These are phyloP conservation scores for Bufo bufo DNA, from an alignment of 2,113 vertebrate species.

Conservation along the genomic window DNA sequence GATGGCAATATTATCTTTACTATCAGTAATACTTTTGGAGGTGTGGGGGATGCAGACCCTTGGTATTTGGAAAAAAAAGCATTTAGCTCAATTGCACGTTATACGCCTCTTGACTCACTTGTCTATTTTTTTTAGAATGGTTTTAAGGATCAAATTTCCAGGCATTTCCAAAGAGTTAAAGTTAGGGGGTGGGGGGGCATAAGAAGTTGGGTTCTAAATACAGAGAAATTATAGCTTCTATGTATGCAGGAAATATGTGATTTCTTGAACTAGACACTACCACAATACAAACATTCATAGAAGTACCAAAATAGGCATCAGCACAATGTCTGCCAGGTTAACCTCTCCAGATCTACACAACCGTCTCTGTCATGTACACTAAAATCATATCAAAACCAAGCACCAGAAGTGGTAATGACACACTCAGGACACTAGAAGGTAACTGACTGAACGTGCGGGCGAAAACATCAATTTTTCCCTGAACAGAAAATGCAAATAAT, in stretches of 20 bases:
- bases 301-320: background rate
- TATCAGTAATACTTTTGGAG: background rate
- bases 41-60: background rate
- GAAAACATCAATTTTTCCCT: too few species aligned
- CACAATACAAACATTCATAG: background rate
- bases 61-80: background rate
- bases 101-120: background rate
- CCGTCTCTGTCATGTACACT: background rate
- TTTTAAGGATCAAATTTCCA: background rate
- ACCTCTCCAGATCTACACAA: background rate
- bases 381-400: background rate
- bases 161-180: background rate
- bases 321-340: background rate
- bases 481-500: too few species aligned
- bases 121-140: background rate
- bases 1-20: background rate
- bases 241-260: slow-evolving; percentile 33
- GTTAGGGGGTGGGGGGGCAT: slow-evolving; percentile 10
- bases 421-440: background rate
- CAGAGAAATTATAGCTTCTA: slow-evolving; percentile 19
- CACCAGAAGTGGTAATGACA: background rate
- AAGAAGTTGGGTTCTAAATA: slow-evolving; percentile 32
- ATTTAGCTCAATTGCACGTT: background rate
- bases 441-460: too few species aligned
- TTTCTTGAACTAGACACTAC: background rate